Percentiles rank a stretch among this genome's conserved stretches.
Evolutionary conservation across 2,113 vertebrate genomes (phyloP).

Genomic region (Benthochromis sp.): DNA sequence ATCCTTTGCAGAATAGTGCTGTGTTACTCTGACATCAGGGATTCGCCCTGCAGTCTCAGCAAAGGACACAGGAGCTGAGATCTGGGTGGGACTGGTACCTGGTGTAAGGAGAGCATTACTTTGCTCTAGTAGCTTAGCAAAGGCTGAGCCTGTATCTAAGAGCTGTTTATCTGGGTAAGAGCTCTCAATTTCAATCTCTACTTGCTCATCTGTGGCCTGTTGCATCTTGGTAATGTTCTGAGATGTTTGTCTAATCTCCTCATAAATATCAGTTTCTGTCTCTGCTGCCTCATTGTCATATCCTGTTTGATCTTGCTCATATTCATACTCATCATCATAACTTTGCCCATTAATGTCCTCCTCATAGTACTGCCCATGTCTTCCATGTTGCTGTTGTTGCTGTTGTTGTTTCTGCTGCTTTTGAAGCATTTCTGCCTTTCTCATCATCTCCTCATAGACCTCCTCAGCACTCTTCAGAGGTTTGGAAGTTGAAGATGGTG

Average conservation of each 20-base stretch:
- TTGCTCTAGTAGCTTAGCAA: constrained; percentile 75
- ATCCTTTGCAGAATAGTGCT: constrained; percentile 89
- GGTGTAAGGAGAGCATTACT: constrained; percentile 80
- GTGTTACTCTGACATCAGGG: constrained; percentile 90
- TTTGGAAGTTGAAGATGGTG: constrained; percentile 75
- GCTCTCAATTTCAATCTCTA: constrained; percentile 67
- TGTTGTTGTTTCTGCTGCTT: constrained; percentile 79
- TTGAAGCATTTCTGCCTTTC: constrained; percentile 92
- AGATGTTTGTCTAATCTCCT: constrained; percentile 86
- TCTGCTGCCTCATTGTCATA: constrained; percentile 67
- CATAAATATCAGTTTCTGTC: constrained; percentile 76
- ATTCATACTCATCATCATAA: constrained; percentile 77
- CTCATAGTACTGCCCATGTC: constrained; percentile 67
- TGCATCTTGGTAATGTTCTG: constrained; percentile 77
- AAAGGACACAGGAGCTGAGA: constrained; percentile 88
- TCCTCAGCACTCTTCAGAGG: constrained; percentile 94
- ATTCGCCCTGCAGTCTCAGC: constrained; percentile 71
- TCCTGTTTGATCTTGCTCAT: constrained; percentile 67
- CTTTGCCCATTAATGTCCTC: constrained; percentile 74
- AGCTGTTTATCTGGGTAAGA: constrained; percentile 81
- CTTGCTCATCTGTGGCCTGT: constrained; percentile 68
- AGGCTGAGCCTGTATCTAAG: constrained; percentile 85
- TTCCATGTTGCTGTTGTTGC: constrained; percentile 67
- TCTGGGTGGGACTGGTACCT: constrained; percentile 93
- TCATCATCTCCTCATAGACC: constrained; percentile 98